Evolutionary conservation across 2,797 vertebrate genomes (phyloP).

Genomic region (Selene dorsalis): DNA sequence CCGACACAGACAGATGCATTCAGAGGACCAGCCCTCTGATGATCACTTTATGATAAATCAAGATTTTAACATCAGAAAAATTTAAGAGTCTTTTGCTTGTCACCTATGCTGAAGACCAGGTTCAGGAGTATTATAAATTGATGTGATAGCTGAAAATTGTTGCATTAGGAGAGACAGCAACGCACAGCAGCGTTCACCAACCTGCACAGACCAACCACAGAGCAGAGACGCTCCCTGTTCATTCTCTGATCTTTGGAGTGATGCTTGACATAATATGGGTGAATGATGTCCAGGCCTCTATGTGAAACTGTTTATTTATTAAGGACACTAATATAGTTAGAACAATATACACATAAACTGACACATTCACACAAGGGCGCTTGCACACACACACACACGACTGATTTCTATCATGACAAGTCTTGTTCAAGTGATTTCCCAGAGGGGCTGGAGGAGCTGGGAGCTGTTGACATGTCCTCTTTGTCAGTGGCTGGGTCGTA

Average conservation of each 20-base stretch:
- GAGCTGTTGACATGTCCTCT: slow-evolving; percentile 53
- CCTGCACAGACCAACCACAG: neutral
- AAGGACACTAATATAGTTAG: slow-evolving; percentile 7
- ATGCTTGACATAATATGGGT: neutral
- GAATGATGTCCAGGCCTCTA: slow-evolving; percentile 22
- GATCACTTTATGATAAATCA: neutral
- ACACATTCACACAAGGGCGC: neutral
- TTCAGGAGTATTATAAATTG: neutral
- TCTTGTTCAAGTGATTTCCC: slow-evolving; percentile 58
- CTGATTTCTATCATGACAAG: slow-evolving; percentile 1
- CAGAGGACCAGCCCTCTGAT: neutral
- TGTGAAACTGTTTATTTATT: slow-evolving; percentile 26
- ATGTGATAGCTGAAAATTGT: slow-evolving; percentile 1
- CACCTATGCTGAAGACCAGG: too few relatives aligned
- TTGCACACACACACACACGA: slow-evolving; percentile 6
- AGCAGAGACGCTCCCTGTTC: slow-evolving; percentile 11
- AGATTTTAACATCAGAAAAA: slow-evolving; percentile 7
- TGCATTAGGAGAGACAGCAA: neutral
- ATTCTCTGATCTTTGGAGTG: neutral
- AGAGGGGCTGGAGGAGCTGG: slow-evolving; percentile 38
- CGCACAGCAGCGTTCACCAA: neutral
- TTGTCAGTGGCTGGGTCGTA: slow-evolving; percentile 31
- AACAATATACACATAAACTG: slow-evolving; percentile 9
- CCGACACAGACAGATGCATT: neutral
- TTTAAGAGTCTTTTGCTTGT: neutral